Base-by-base conservation (phyloP, 2,888 invertebrate genomes). In the Harpalus rubripes region DNA sequence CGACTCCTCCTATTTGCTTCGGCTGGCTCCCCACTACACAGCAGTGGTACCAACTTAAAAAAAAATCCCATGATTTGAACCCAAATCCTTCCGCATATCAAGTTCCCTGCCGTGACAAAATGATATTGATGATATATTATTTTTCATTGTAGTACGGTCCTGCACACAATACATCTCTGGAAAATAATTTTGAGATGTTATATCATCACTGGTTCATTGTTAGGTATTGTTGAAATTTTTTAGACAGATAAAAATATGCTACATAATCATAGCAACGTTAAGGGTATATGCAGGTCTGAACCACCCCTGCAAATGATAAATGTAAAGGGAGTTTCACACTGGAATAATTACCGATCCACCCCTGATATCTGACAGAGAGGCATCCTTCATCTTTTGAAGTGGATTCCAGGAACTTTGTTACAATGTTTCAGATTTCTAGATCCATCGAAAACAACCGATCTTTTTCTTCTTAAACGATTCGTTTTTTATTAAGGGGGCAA, bases 321-420 rank as follows among this genome's bases (percentile, higher is more conserved):
- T 78, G 58, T 78, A 78, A 78, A 78, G 78, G 78, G 26, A 58
- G 78, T 56, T 78, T 78, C 78, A 78, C 78, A 78, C 58, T 15
- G 32, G 58, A 59, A 78, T 78, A 78, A 78, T 78, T 78, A 78
- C 58, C 18, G 44, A 74, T 74, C 72, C 72, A 74, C 44, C 72
- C 72, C 72, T 74, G 72, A 74, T 74, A 41, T 44, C 72, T 44
- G 72, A 74, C 44, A 74, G 52, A 44, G 72, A 74, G 12, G 72
- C 44, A 74, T 74, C 72, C 22, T 74, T 74, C 72, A 74, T 74
- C 72, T 41, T 68, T 68, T 72, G 52, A 74, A 74, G 72, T 74
- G 72, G 72, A 74, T 74, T 74, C 72, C 72, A 44, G 41, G 72
- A 74, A 74, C 41, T 74, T 74, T 44, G 72, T 44, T 74, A 74